Conservation (phyloP, 2,888 invertebrate genomes). For the Oscheius sp. region DNA sequence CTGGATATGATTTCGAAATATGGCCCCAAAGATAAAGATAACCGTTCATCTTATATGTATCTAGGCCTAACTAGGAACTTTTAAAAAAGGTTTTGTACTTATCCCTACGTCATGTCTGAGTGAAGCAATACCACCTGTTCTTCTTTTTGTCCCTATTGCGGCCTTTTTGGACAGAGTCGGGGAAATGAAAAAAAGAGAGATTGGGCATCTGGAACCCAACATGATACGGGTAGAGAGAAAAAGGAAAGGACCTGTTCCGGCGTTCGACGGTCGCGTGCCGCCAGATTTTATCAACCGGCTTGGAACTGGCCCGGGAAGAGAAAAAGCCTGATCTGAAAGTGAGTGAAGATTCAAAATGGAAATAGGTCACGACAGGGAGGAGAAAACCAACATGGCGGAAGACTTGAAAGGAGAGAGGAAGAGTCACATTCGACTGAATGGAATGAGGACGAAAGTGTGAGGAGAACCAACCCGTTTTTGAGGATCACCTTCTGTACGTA, state of each 20-base stretch:
- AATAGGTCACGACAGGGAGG: neutral
- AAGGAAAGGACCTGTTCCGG: conserved; percentile 25
- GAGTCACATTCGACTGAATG: conserved; percentile 22
- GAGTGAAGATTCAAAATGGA: conserved; percentile 19
- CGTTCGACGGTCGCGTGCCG: conserved; percentile 34
- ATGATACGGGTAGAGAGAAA: neutral
- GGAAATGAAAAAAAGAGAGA: too few relatives aligned
- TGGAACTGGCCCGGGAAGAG: neutral
- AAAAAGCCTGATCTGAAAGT: conserved; percentile 4
- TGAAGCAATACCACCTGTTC: too few relatives aligned
- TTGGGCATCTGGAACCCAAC: too few relatives aligned
- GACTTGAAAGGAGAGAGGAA: neutral
- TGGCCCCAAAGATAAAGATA: too few relatives aligned
- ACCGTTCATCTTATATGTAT: too few relatives aligned
- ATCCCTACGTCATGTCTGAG: too few relatives aligned
- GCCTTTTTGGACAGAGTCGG: too few relatives aligned
- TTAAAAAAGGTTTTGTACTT: too few relatives aligned
- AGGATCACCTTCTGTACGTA: too few relatives aligned
- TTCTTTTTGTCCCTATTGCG: too few relatives aligned
- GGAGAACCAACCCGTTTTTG: conserved; percentile 2
- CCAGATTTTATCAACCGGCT: conserved; percentile 23
- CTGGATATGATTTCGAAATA: too few relatives aligned
- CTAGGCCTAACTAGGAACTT: too few relatives aligned
- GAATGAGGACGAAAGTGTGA: conserved; percentile 29
- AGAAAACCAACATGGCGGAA: neutral